These are phyloP conservation scores for Benthosema pterotum DNA, from an alignment of 2,797 vertebrate species.

Conservation along the genomic window DNA sequence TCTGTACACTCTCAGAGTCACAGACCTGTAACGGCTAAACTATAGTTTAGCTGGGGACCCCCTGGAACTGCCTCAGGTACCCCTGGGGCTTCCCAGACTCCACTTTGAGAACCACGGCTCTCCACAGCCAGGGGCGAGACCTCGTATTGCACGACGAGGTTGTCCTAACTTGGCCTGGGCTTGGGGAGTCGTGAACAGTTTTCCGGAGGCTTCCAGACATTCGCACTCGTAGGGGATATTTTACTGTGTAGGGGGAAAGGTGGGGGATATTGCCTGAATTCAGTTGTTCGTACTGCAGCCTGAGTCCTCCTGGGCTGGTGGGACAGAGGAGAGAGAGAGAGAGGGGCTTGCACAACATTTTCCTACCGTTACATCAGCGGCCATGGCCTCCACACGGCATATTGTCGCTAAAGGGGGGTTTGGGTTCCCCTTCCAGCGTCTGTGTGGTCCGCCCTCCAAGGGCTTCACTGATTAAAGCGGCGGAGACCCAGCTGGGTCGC, in stretches of 20 bases:
- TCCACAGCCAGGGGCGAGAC: slow-evolving; percentile 20
- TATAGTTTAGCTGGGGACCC: no score
- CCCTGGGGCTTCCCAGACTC: no score
- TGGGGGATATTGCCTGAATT: slow-evolving; percentile 39
- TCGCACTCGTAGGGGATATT: slow-evolving; percentile 36
- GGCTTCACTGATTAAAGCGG: slow-evolving; percentile 31
- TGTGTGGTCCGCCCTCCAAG: slow-evolving; percentile 63
- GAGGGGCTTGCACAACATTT: slow-evolving; percentile 63
- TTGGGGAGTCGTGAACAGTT: slow-evolving; percentile 26
- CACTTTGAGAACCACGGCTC: no score
- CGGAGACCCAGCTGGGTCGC: slow-evolving; percentile 24
- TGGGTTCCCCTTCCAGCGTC: slow-evolving; percentile 39
- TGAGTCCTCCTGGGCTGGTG: slow-evolving; percentile 29
- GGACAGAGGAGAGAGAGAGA: slow-evolving; percentile 48
- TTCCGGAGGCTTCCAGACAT: slow-evolving; percentile 44
- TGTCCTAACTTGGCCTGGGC: slow-evolving; percentile 30
- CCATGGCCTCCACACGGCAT: slow-evolving; percentile 48
- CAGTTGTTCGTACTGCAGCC: slow-evolving; percentile 48
- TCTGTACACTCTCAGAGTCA: no score
- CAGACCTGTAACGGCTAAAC: no score
- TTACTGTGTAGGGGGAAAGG: slow-evolving; percentile 6
- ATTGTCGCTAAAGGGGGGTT: slow-evolving; percentile 35
- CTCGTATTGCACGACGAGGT: slow-evolving; percentile 20
- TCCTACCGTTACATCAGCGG: slow-evolving; percentile 64
- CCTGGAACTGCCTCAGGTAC: no score